These are phyloP conservation scores for Anthonomus grandis DNA, from an alignment of 1,140 invertebrate species.

Conservation along the genomic window DNA sequence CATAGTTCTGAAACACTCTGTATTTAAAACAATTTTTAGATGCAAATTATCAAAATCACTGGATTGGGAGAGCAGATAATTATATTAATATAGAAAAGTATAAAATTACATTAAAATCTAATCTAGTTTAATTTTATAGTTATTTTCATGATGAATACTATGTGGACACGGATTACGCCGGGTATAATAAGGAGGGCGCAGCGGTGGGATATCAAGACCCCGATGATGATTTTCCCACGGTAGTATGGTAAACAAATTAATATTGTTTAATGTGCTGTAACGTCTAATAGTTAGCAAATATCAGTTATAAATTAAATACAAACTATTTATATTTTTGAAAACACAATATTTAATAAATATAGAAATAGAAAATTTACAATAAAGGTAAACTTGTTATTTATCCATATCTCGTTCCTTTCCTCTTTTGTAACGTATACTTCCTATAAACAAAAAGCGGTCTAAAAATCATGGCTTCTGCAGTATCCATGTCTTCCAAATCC, in stretches of 20 bases:
- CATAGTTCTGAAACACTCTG: too few species aligned
- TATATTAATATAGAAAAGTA: too few species aligned
- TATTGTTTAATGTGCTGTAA: background rate
- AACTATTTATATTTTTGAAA: background rate
- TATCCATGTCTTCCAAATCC: slow-evolving; percentile 20
- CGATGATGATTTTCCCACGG: slow-evolving; percentile 13
- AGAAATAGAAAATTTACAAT: background rate
- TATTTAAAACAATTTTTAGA: too few species aligned
- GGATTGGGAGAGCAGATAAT: too few species aligned
- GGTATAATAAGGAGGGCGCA: background rate
- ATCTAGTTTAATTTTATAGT: too few species aligned
- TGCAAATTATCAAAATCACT: too few species aligned
- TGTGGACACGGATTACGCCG: slow-evolving; percentile 3
- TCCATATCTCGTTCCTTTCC: background rate
- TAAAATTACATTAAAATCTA: too few species aligned
- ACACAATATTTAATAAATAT: background rate
- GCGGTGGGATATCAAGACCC: background rate
- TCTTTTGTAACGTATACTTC: slow-evolving; percentile 1
- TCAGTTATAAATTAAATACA: background rate
- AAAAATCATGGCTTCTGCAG: slow-evolving; percentile 16
- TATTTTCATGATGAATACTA: too few species aligned
- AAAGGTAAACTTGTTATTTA: background rate
- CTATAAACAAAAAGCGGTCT: slow-evolving; percentile 18
- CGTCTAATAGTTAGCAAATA: background rate
- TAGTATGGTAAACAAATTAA: slow-evolving; percentile 11